Percentiles rank a stretch among this genome's conserved stretches.
These are phyloP conservation scores for Pteronura brasiliensis DNA, from an alignment of 2,113 vertebrate species.

Conservation along the genomic window DNA sequence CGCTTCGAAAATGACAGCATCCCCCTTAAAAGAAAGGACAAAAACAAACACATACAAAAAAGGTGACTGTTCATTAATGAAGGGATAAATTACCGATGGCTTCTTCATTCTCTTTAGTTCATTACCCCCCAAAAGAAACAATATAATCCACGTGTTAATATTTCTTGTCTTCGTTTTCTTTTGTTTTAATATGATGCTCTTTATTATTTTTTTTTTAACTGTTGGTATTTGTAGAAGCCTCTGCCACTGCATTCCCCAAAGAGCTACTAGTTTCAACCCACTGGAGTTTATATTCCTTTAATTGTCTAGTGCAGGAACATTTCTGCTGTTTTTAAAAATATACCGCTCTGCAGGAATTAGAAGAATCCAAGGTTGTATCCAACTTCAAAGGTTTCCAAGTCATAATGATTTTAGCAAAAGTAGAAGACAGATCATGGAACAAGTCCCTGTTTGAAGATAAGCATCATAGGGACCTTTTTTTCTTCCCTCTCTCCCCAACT, in stretches of 20 bases:
- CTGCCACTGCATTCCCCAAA: constrained; percentile 81
- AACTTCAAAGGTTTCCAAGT: constrained; percentile 85
- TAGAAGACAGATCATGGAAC: constrained; percentile 82
- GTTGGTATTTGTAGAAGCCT: constrained; percentile 79
- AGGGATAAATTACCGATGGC: constrained; percentile 83
- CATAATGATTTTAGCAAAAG: constrained; percentile 84
- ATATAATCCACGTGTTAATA: constrained; percentile 76
- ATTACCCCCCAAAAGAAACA: constrained; percentile 72
- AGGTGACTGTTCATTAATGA: constrained; percentile 83
- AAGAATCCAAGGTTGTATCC: constrained; percentile 86
- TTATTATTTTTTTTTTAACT: constrained; percentile 71
- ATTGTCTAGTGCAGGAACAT: constrained; percentile 82
- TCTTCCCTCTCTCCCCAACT: constrained; percentile 81
- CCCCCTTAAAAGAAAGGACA: constrained; percentile 76
- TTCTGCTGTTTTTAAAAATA: constrained; percentile 80
- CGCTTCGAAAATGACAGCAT: constrained; percentile 77
- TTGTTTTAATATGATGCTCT: constrained; percentile 76
- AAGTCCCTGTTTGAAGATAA: constrained; percentile 83
- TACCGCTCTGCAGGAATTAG: constrained; percentile 83
- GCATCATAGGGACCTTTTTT: constrained; percentile 79
- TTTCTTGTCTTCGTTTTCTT: constrained; percentile 80
- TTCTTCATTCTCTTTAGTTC: constrained; percentile 83
- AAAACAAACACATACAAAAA: constrained; percentile 81
- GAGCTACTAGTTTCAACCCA: constrained; percentile 86
- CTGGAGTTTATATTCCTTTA: constrained; percentile 85